Evolutionary conservation across 1,140 invertebrate species (phyloP), one percentile per base, ranked within the genome.

Genomic region (Laupala kohalensis): DNA sequence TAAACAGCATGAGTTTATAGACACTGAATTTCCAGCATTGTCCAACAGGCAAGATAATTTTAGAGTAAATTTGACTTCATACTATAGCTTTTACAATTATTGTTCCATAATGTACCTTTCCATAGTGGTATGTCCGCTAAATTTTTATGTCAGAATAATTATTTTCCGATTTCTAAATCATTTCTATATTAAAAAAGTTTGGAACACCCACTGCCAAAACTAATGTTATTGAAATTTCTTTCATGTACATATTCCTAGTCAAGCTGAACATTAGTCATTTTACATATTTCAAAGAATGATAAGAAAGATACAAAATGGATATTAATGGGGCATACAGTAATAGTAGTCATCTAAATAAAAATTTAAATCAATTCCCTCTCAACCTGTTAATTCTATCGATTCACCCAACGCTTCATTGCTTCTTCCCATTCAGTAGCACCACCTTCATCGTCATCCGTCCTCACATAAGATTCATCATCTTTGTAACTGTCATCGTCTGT

Each of bases 341-440:
- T 53, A 53, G 9, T 19, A 9, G 19, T 53, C 15, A 53, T 53
- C 19, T 53, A 53, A 53, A 9, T 53, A 53, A 53, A 53, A 53
- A 19, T 53, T 9, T 53, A 53, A 53, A 1, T 53, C 37, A 53
- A 53, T 53, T 53, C 37, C 37, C 37, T 67, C 24, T 6, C 23
- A 29, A 12, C 15, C 5, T 12, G 15, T 68, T 23, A 12, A 30
- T 9, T 68, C 27, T 68, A 87, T 82, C 87, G 86, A 79, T 90
- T 89, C 64, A 88, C 85, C 88, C 87, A 89, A 76, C 88, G 82
- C 76, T 86, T 86, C 72, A 87, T 84, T 4, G 86, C 85, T 76
- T 90, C 88, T 72, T 88, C 86, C 86, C 88, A 89, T 76, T 89
- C 84, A 73, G 86, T 82, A 75, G 85, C 83, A 73, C 83, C 82